Evolutionary conservation across 2,888 invertebrate species (phyloP).

Genomic region (Panopea generosa): DNA sequence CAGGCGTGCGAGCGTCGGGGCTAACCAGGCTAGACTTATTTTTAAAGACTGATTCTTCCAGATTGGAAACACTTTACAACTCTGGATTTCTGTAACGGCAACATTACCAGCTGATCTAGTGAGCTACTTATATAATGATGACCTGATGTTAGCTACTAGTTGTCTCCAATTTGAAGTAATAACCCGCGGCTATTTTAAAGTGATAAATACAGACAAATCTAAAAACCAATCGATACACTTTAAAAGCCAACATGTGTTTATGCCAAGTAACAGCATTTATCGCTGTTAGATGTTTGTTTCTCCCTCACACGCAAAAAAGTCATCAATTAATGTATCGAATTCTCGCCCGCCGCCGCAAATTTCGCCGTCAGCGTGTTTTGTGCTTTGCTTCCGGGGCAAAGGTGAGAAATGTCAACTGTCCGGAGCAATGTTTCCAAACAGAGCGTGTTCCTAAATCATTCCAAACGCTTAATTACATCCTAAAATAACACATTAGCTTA

Average conservation of each 20-base stretch:
- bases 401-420: slow-evolving; percentile 57
- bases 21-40: too few relatives aligned
- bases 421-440: slow-evolving; percentile 29
- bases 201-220: too few relatives aligned
- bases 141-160: too few relatives aligned
- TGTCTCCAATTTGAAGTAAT: too few relatives aligned
- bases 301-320: slow-evolving; percentile 29
- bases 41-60: too few relatives aligned
- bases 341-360: slow-evolving; percentile 25
- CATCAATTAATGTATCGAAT: slow-evolving; percentile 36
- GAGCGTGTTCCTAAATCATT: slow-evolving; percentile 44
- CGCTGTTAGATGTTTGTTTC: slow-evolving; percentile 14
- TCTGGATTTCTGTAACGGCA: too few relatives aligned
- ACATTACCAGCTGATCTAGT: too few relatives aligned
- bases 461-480: slow-evolving; percentile 59
- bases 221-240: too few relatives aligned
- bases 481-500: slow-evolving; percentile 64
- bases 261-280: slow-evolving; percentile 29
- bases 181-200: too few relatives aligned
- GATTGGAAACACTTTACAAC: too few relatives aligned
- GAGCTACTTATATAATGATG: too few relatives aligned
- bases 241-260: slow-evolving; percentile 23
- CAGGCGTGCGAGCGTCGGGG: too few relatives aligned
- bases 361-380: slow-evolving; percentile 9
- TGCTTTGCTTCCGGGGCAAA: slow-evolving; percentile 14